phyloP scores from a whole-genome alignment of 1,140 invertebrate species.

The Pseudobourletiella spinata region DNA sequence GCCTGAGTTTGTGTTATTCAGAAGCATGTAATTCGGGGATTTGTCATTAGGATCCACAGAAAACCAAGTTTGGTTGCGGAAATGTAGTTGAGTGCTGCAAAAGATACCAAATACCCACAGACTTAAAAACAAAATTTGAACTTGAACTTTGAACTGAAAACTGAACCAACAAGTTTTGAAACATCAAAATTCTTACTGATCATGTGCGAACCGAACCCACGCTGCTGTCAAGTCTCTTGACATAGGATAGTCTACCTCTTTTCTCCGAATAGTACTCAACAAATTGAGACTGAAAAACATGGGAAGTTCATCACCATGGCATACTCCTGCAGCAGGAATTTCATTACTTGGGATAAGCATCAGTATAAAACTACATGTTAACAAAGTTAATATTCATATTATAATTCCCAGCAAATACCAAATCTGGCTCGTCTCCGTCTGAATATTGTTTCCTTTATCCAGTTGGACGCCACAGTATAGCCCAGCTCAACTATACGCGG shows the following conservation, averaged over 20 bases:
- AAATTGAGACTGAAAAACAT: not conserved
- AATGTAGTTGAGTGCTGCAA: conserved; percentile 5
- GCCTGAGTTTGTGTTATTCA: not conserved
- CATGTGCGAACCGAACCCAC: conserved; percentile 9
- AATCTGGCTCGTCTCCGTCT: conserved; percentile 1
- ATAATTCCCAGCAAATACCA: not conserved
- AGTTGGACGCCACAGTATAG: conserved; percentile 1
- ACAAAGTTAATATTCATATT: too few relatives aligned
- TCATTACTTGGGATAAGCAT: not conserved
- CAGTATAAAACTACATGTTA: not conserved
- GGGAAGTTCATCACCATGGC: conserved; percentile 7
- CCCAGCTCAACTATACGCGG: conserved; percentile 12
- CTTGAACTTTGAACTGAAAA: not conserved
- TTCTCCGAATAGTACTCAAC: not conserved
- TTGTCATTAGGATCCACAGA: conserved; percentile 1
- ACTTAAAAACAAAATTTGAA: not conserved
- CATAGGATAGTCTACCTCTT: not conserved
- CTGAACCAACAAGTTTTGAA: conserved; percentile 2
- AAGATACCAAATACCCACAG: not conserved
- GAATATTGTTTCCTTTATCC: conserved; percentile 1
- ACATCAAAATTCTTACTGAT: conserved; percentile 8
- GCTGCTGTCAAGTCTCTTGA: not conserved
- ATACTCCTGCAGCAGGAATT: not conserved
- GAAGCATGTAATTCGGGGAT: not conserved
- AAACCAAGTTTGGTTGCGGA: not conserved